phyloP scores from a whole-genome alignment of 2,797 vertebrate genomes.

The Sebastes miniatus region DNA sequence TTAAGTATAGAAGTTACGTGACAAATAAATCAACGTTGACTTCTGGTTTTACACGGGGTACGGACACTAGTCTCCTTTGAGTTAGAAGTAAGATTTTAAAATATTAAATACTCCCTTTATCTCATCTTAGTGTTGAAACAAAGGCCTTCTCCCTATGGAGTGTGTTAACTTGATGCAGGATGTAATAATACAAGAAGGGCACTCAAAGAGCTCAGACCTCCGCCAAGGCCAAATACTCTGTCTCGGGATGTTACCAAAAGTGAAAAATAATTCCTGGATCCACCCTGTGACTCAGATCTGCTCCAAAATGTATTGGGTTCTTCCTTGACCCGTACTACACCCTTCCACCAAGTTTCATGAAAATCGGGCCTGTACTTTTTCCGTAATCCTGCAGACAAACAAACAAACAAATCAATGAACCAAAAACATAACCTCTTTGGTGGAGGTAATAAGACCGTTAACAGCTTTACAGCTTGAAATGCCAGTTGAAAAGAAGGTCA shows the following conservation, averaged over 20 bases:
- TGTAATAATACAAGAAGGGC: not conserved
- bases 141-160: not conserved
- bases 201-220: not conserved
- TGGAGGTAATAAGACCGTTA: not conserved
- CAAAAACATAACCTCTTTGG: not conserved
- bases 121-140: not conserved
- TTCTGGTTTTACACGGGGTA: too few species aligned
- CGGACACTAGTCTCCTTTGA: not conserved
- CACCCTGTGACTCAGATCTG: not conserved
- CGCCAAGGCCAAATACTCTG: too few species aligned
- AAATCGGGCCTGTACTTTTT: not conserved
- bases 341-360: not conserved
- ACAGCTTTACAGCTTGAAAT: not conserved
- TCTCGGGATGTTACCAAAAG: not conserved
- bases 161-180: not conserved
- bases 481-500: not conserved
- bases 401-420: not conserved
- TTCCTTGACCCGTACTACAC: not conserved
- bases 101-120: not conserved
- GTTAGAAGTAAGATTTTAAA: not conserved
- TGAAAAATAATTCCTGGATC: not conserved
- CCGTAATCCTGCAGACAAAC: not conserved
- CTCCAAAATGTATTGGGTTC: not conserved
- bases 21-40: too few species aligned
- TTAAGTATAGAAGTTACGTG: too few species aligned